Percentiles rank a stretch among this genome's conserved stretches.
phyloP scores from a whole-genome alignment of 2,888 invertebrate species.

The Calephelis perditalis region DNA sequence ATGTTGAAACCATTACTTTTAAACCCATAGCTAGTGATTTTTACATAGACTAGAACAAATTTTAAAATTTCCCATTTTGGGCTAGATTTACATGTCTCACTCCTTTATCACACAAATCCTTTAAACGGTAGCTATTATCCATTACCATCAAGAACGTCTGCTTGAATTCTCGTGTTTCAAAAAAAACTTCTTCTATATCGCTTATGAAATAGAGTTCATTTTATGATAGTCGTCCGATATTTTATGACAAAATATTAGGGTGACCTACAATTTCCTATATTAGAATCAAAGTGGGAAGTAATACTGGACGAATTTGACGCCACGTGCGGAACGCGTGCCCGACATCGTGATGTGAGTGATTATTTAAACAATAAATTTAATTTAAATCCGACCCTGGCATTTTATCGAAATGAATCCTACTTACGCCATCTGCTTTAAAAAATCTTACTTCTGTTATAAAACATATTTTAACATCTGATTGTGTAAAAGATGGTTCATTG shows the following conservation, averaged over 20 bases:
- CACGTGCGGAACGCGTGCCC: conserved; percentile 44
- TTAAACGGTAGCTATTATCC: too few species aligned
- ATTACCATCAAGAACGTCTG: too few species aligned
- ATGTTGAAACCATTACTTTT: too few species aligned
- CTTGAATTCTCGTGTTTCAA: too few species aligned
- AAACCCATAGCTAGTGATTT: too few species aligned
- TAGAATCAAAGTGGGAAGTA: conserved; percentile 25
- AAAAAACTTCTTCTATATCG: too few species aligned
- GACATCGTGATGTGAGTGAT: conserved; percentile 49
- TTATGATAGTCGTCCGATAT: background rate
- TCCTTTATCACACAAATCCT: too few species aligned
- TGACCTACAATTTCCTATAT: conserved; percentile 22
- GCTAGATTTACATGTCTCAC: too few species aligned
- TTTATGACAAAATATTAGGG: conserved; percentile 13
- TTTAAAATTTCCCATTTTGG: too few species aligned
- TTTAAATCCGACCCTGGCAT: conserved; percentile 39
- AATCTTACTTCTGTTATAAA: background rate
- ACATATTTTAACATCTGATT: too few species aligned
- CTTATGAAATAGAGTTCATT: background rate
- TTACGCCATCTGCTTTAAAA: conserved; percentile 32
- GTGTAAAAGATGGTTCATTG: too few species aligned
- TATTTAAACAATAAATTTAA: conserved; percentile 68
- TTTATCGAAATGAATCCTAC: conserved; percentile 30
- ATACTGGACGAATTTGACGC: conserved; percentile 33
- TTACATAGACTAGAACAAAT: too few species aligned